phyloP scores from a whole-genome alignment of 2,888 invertebrate genomes.

The Aporophyla nigra region DNA sequence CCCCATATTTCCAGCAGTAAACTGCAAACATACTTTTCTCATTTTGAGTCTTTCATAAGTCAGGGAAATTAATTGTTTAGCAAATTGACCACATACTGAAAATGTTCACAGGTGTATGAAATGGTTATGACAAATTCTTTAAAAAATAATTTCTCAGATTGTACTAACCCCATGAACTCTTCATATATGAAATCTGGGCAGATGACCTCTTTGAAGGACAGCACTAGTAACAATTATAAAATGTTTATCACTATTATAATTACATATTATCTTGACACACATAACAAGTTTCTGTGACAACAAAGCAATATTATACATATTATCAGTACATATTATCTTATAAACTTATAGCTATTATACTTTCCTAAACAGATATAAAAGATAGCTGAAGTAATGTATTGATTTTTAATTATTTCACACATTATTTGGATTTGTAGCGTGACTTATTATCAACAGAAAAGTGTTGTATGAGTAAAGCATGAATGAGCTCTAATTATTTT shows the following conservation, averaged over 20 bases:
- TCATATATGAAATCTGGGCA: background rate
- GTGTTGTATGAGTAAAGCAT: background rate
- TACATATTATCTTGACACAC: conserved; percentile 3
- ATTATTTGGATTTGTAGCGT: background rate
- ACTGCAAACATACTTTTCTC: background rate
- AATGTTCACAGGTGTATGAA: no score
- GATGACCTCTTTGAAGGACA: background rate
- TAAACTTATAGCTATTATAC: background rate
- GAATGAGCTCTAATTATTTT: background rate
- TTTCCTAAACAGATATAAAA: conserved; percentile 19
- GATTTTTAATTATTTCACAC: conserved; percentile 12
- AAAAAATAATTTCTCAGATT: no score
- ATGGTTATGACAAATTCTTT: background rate
- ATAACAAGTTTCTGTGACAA: conserved; percentile 7
- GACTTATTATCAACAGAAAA: background rate
- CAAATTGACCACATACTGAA: background rate
- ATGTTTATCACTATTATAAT: background rate
- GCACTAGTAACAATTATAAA: background rate
- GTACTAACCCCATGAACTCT: no score
- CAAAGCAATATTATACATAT: background rate
- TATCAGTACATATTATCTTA: conserved; percentile 37
- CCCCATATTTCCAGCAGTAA: background rate
- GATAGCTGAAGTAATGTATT: conserved; percentile 14
- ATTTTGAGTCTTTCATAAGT: background rate
- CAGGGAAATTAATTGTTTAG: background rate